Base-by-base conservation (phyloP, 2,797 vertebrate genomes). In the Chromis chromis region DNA sequence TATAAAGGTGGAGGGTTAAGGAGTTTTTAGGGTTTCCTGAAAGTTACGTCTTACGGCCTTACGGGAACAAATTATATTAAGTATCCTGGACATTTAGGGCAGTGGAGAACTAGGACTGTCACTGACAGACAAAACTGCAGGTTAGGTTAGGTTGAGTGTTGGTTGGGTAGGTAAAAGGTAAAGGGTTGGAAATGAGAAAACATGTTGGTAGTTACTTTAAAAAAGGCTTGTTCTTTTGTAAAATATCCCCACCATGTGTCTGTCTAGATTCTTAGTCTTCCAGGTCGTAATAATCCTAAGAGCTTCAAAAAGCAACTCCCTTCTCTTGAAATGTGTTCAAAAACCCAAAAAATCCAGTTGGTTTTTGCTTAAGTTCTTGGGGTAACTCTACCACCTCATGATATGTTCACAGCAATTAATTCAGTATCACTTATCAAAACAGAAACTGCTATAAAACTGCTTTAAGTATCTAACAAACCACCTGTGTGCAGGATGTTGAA, bases 401-500 rank as follows among this genome's bases (percentile, higher is more conserved):
- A 42, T 42, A 42, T 42, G 40, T 42, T 64, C 9, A 42, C 28
- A 63, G 7, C 13, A 17, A 11, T 19, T 49, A 1, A 12, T 42
- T 54, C 5, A 53, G 1, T 31, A 19, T 7, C 27, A 64, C 6
- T 11, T 10, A 17, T 19, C 6, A 46, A 46, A 17, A 44, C 42
- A 16, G 16, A 49, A 22, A 21, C 46, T 22, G n/a, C n/a, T 49
- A 49, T n/a, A 19, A 55, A 49, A 55, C 19, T 54, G 8, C 9
- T 13, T 17, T 25, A 28, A 19, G 14, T 9, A 11, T 3, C 10
- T 36, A 36, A 36, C 14, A 48, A 74, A 79, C 27, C 53, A 62
- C 16, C 8, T 48, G 52, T 44, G 10, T 48, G 21, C 27, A 9
- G 48, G 3, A 17, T 61, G 42, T 69, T 82, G 58, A 72, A 82